These are phyloP conservation scores for Phalera bucephala DNA, from an alignment of 2,888 invertebrate genomes.

Conservation along the genomic window DNA sequence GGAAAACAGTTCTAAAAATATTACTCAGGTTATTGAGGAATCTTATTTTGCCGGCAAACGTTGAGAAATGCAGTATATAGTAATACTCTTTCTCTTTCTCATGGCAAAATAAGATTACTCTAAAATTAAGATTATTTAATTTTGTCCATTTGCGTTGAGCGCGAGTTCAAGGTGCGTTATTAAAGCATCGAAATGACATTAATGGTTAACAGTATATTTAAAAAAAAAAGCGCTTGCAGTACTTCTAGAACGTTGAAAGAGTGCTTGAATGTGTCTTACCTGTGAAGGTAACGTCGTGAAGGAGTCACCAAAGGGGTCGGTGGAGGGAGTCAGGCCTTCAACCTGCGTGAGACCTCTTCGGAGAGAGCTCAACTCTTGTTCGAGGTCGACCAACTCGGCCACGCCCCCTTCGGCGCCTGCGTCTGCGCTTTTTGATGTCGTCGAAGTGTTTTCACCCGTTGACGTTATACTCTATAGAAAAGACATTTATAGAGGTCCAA, in stretches of 20 bases:
- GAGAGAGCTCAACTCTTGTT: constrained; percentile 92
- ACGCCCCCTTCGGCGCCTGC: constrained; percentile 84
- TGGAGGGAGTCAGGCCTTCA: constrained; percentile 90
- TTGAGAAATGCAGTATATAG: no score
- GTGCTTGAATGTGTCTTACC: no score
- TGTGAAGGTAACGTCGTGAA: constrained; percentile 61
- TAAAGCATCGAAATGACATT: neutral
- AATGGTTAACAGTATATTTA: no score
- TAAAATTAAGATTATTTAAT: no score
- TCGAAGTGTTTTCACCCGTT: constrained; percentile 45
- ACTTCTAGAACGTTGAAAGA: no score
- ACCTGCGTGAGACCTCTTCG: constrained; percentile 95
- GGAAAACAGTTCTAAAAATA: no score
- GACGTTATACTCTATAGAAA: constrained; percentile 49
- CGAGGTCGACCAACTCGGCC: constrained; percentile 93
- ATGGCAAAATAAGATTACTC: no score
- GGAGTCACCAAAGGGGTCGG: constrained; percentile 77
- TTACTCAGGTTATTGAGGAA: no score
- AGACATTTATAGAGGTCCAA: constrained; percentile 1
- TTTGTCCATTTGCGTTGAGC: neutral
- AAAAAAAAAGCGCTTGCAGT: no score
- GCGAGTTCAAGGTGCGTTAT: neutral
- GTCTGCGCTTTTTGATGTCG: constrained; percentile 46
- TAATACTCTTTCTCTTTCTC: no score
- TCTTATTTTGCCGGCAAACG: no score